Base-by-base conservation (phyloP, 2,888 invertebrate genomes). In the Tipula confusa region DNA sequence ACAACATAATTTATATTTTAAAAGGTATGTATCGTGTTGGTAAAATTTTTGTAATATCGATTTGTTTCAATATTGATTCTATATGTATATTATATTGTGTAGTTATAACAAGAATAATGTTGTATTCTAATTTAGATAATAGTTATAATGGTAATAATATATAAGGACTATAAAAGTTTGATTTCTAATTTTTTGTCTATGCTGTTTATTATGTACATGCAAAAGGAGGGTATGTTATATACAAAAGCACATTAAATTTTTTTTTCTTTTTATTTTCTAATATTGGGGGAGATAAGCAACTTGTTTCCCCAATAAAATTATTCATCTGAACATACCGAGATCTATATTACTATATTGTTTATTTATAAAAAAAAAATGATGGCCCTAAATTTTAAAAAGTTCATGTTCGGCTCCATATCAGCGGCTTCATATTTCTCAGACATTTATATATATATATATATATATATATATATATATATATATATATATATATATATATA, bases 61-160 rank as follows among this genome's bases (percentile, higher is more conserved):
- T n/a, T n/a, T 64, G 64, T 18, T 64, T 64, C 64, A 64, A 64
- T 64, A 64, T 64, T 64, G 64, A 64, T 64, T 64, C n/a, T n/a
- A n/a, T n/a, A n/a, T n/a, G n/a, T n/a, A n/a, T n/a, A n/a, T n/a
- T n/a, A n/a, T n/a, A n/a, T n/a, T n/a, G n/a, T n/a, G n/a, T n/a
- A n/a, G n/a, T 64, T 64, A 9, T 64, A 24, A 64, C 3, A 64
- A 24, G 24, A 7, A 24, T 24, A 24, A 24, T 64, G 64, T 24
- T 64, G 24, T 64, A n/a, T 64, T 24, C 64, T 64, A 24, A 64
- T 64, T 64, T 18, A 64, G 64, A 24, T 64, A 24, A 64, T 64
- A 64, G 64, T 64, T 64, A 9, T 64, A 64, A 24, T 64, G 64
- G 9, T 64, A 64, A 64, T 64, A 64, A 43, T n/a, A 36, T 4